Percentiles rank a stretch among this genome's conserved stretches.
Conservation (phyloP, 2,888 invertebrate species). For the Lasioglossum figueresi region DNA sequence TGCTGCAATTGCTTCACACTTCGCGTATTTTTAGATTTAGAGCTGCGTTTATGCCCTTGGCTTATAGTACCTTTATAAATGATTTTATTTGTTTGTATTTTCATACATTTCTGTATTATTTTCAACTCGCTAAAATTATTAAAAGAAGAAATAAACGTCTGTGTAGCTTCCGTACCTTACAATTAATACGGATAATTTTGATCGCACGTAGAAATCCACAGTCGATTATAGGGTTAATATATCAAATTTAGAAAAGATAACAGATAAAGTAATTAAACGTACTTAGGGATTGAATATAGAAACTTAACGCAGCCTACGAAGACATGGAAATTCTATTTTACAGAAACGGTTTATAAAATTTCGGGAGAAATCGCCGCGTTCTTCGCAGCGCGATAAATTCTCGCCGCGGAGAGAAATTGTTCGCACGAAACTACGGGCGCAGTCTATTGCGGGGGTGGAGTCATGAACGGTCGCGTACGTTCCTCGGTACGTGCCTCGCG, state of each 20-base stretch:
- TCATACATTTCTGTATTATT: not conserved
- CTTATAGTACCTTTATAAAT: not conserved
- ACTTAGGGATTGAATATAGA: too few relatives aligned
- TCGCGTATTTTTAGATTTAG: not conserved
- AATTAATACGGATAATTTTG: not conserved
- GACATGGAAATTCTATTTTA: not conserved
- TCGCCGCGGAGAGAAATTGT: conserved; percentile 39
- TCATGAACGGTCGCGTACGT: conserved; percentile 49
- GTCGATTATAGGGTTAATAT: not conserved
- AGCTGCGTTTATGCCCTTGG: not conserved
- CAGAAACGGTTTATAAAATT: not conserved
- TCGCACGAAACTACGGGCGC: conserved; percentile 30
- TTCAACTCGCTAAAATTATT: not conserved
- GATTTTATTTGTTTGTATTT: not conserved
- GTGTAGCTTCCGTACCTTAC: not conserved
- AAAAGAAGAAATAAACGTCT: not conserved
- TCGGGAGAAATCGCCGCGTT: not conserved
- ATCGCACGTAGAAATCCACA: too few relatives aligned
- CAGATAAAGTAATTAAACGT: too few relatives aligned
- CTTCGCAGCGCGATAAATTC: not conserved
- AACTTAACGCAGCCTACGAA: not conserved
- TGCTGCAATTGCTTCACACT: not conserved
- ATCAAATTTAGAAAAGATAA: not conserved
- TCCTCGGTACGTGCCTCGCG: conserved; percentile 62
- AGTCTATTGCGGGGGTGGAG: conserved; percentile 29